Percentiles rank a stretch among this genome's conserved stretches.
Conservation (phyloP, 2,797 vertebrate genomes). For the Adrianichthys oophorus region DNA sequence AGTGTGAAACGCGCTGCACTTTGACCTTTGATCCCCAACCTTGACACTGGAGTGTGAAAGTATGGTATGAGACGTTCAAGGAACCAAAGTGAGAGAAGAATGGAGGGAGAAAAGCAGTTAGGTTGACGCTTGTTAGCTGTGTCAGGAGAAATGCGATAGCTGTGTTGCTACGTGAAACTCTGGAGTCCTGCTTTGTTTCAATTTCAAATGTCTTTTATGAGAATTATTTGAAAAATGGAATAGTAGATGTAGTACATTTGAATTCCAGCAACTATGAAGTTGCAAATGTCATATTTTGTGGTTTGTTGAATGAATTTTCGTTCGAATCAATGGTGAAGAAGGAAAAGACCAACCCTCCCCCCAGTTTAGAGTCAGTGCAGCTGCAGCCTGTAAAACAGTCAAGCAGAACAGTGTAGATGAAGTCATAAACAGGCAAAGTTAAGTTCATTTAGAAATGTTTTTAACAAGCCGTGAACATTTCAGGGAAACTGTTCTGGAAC, state of each 20-base stretch:
- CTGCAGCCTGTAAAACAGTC: constrained; percentile 60
- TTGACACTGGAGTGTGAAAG: constrained; percentile 60
- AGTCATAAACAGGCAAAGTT: constrained; percentile 40
- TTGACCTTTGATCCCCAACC: constrained; percentile 75
- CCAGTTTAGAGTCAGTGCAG: constrained; percentile 74
- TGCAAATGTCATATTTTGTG: no score
- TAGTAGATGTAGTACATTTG: no score
- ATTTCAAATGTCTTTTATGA: constrained; percentile 16
- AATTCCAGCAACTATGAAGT: no score
- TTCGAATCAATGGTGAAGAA: no score
- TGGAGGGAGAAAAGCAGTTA: constrained; percentile 41
- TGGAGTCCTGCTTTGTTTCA: constrained; percentile 23
- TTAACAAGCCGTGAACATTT: constrained; percentile 61
- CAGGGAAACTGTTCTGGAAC: constrained; percentile 39
- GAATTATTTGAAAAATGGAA: no score
- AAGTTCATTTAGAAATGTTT: constrained; percentile 56
- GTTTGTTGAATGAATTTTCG: no score
- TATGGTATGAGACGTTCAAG: constrained; percentile 52
- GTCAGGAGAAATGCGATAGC: constrained; percentile 49
- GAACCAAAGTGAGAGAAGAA: constrained; percentile 29
- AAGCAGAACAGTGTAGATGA: background rate
- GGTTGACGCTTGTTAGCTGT: constrained; percentile 43
- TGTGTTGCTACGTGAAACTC: constrained; percentile 37
- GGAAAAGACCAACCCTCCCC: constrained; percentile 6
- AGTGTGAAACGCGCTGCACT: constrained; percentile 74